These are phyloP conservation scores for Cerastis leucographa DNA, from an alignment of 2,888 invertebrate species.

Conservation along the genomic window DNA sequence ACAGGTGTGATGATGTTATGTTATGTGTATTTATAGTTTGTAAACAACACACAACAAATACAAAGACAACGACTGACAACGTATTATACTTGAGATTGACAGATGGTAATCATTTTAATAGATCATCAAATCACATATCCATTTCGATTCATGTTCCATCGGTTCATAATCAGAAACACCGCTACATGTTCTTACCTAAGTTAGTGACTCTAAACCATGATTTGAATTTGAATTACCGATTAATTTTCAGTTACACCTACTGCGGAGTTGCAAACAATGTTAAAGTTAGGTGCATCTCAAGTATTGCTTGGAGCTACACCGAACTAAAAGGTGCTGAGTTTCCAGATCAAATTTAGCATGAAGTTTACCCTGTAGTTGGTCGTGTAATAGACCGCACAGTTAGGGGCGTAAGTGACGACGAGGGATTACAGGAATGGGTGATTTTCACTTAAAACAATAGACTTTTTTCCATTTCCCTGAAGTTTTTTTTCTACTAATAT, in stretches of 20 bases:
- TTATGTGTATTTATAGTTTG: too few species aligned
- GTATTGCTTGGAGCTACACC: conserved; percentile 39
- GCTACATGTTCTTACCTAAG: neutral
- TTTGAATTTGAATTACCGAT: conserved; percentile 44
- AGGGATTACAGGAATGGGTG: conserved; percentile 3
- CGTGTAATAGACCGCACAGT: conserved; percentile 55
- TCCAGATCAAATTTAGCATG: conserved; percentile 54
- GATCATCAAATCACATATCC: neutral
- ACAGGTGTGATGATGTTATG: too few species aligned
- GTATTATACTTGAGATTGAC: neutral
- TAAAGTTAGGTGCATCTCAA: conserved; percentile 53
- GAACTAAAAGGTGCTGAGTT: conserved; percentile 50
- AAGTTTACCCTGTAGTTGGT: conserved; percentile 48
- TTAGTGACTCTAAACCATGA: conserved; percentile 17
- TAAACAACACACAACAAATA: too few species aligned
- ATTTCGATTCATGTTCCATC: fast-evolving
- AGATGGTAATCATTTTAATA: neutral
- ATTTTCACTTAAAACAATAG: conserved; percentile 1
- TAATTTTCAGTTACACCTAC: conserved; percentile 49
- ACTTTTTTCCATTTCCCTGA: neutral
- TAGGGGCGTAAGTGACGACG: conserved; percentile 27
- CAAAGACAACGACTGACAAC: too few species aligned
- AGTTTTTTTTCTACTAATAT: neutral
- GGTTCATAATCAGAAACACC: neutral
- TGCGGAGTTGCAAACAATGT: conserved; percentile 35